Base-by-base conservation (phyloP, 1,140 invertebrate species). In the Heliconius hermathena region DNA sequence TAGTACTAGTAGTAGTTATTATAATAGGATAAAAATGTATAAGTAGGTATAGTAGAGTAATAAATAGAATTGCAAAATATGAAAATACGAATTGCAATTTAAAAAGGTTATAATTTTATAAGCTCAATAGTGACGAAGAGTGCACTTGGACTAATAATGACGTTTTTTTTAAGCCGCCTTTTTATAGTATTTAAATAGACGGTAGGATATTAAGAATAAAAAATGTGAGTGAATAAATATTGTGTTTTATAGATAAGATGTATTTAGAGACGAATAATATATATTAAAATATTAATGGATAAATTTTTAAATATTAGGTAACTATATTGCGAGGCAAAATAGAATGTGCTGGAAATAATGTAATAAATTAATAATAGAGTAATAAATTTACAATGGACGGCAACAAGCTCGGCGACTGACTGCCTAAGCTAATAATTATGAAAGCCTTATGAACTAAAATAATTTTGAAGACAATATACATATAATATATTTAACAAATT, bases 301-400 rank as follows among this genome's bases (percentile, higher is more conserved):
- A 16, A 36, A 36, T 33, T 33, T 71, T 71, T 20, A 20, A 71
- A 60, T 22, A 26, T 60, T 22, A 4, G 9, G 57, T 60, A 60
- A 29, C 29, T 29, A 66, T 29, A 66, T 66, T 66, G 60, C 60
- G 57, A 76, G 66, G 38, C 74, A 70, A 71, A 49, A 70, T 13
- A 22, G 60, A 46, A 46, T 57, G 54, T 29, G 36, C 38, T 33
- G 9, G 8, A 71, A 52, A 36, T 33, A 74, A 71, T 75, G 36
- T 60, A 52, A 66, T n/a, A n/a, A n/a, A n/a, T n/a, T n/a, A n/a
- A n/a, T 74, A 76, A 41, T 2, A 20, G 18, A 16, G 41, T 71
- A 72, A 60, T 54, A 75, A 79, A 74, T 77, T 78, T 80, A 85
- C 80, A 85, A 84, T 91, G 90, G 90, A 91, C 90, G 90, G 90